Conservation (phyloP, 1,140 invertebrate genomes). For the Atta texana region DNA sequence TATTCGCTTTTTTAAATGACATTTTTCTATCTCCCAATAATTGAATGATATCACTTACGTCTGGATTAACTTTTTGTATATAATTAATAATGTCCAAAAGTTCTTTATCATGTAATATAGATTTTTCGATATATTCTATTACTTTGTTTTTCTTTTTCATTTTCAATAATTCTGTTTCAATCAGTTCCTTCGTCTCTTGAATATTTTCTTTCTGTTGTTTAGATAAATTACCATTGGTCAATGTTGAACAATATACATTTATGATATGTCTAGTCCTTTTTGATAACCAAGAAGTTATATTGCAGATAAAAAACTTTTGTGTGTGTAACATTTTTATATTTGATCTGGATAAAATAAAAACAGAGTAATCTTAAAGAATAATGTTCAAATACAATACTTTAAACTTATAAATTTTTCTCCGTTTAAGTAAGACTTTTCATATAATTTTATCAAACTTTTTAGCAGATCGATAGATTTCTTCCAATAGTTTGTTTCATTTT, state of each 20-base stretch:
- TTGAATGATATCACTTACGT: neutral
- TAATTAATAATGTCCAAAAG: neutral
- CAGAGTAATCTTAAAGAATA: neutral
- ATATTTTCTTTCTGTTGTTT: neutral
- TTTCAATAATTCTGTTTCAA: neutral
- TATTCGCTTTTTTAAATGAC: neutral
- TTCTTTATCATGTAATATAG: neutral
- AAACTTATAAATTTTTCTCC: no score
- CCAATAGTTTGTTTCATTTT: no score
- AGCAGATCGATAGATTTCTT: no score
- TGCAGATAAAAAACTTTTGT: neutral
- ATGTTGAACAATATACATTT: neutral
- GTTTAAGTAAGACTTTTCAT: no score
- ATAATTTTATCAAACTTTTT: no score
- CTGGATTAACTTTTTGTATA: neutral
- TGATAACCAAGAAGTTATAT: neutral
- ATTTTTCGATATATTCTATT: neutral
- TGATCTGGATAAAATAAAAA: neutral
- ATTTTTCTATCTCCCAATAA: neutral
- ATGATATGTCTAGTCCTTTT: neutral
- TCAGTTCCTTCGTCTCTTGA: neutral
- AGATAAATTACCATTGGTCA: neutral
- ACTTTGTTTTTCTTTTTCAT: neutral
- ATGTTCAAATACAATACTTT: neutral
- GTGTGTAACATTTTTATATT: conserved; percentile 9